Base-by-base conservation (phyloP, 2,888 invertebrate species). In the Caenorhabditis panamensis region DNA sequence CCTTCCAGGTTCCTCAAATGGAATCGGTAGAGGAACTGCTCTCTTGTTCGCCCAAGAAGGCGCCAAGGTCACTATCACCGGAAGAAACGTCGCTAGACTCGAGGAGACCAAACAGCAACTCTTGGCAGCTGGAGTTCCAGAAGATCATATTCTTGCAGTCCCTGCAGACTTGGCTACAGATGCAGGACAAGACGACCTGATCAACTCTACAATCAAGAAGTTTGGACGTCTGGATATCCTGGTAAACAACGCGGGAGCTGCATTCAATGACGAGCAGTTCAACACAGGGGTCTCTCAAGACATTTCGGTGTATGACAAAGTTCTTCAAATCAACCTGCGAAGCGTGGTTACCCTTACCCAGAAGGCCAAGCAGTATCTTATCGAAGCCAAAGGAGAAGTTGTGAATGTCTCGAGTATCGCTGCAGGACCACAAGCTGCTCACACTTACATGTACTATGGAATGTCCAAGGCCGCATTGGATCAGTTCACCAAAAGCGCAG, bases 371-470 rank as follows among this genome's bases (percentile, higher is more conserved):
- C 11, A 31, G 24, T 20, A 69, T 20, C 26, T 79, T 18, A 49
- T 68, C 6, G 47, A 62, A 8, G 18, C 73, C 8, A 73, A 69
- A n/a, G 79, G 79, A 69, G 79, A 73, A 41, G 47, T 79, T 24
- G 44, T 79, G 2, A 79, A 79, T 53, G 79, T 79, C 11, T 73
- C 73, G 2, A 75, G 73, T 53, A 69, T 79, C 11, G 68, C 64
- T 2, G 62, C 53, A 5, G 67, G 66, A 18, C 51, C 62, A 18
- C 73, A 67, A 36, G 73, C 63, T 9, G 26, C 37, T 4, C 41
- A 54, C 11, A 44, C 31, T 16, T 28, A 49, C 22, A 31, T 66
- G 49, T 73, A 73, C 47, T 79, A 79, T 26, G 72, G 62, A 13
- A 79, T 79, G 72, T 61, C 79, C 1, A 79, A 79, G 58, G 62